Evolutionary conservation across 1,140 invertebrate genomes (phyloP).

Genomic region (Bombus difficillimus): DNA sequence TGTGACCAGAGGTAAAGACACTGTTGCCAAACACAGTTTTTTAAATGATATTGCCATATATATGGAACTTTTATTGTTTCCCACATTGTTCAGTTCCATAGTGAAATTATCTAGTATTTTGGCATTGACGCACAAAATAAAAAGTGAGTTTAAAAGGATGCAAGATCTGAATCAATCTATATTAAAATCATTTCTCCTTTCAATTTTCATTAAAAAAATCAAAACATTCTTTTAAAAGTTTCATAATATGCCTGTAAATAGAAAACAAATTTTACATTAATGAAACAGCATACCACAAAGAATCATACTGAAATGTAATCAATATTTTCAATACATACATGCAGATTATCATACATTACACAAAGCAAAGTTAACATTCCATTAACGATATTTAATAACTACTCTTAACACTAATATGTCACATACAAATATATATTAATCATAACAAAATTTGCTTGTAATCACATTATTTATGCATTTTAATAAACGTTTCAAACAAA

Average conservation of each 20-base stretch:
- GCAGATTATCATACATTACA: not conserved
- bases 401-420: not conserved
- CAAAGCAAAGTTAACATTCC: not conserved
- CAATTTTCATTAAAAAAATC: slow-evolving; percentile 46
- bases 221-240: slow-evolving; percentile 46
- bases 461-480: not conserved
- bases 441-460: not conserved
- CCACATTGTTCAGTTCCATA: slow-evolving; percentile 80
- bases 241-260: slow-evolving; percentile 63
- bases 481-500: not conserved
- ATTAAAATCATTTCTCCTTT: slow-evolving; percentile 58
- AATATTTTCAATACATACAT: not conserved
- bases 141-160: slow-evolving; percentile 51
- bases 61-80: slow-evolving; percentile 77
- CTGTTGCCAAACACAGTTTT: slow-evolving; percentile 90
- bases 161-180: slow-evolving; percentile 53
- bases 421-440: not conserved
- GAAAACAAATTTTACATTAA: slow-evolving; percentile 36
- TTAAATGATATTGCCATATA: slow-evolving; percentile 84
- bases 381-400: not conserved
- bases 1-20: slow-evolving; percentile 90
- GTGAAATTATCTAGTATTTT: slow-evolving; percentile 64
- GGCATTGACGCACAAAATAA: slow-evolving; percentile 60
- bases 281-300: not conserved
- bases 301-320: not conserved